Evolutionary conservation across 2,888 invertebrate genomes (phyloP), one percentile per base, ranked within the genome.

Genomic region (Osmoderma eremita): DNA sequence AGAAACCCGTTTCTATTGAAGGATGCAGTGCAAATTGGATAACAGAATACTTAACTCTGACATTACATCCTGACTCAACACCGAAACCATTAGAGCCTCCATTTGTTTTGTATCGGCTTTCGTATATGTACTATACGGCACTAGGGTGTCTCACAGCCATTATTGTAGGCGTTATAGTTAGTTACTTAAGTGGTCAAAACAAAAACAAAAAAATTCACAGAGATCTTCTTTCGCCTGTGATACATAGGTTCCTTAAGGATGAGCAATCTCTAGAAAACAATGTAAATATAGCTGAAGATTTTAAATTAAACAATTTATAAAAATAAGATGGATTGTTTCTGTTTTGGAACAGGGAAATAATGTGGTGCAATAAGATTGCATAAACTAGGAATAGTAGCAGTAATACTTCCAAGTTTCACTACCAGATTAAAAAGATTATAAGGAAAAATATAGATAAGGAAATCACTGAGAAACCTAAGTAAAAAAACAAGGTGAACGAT

Each of bases 71-170:
- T 8, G 68, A 71, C 56, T 72, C 73, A 41, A 61, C 67, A 5
- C 67, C 65, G 3, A 70, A 73, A 56, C 62, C 70, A 61, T 67
- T 71, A 38, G 85, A 87, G 42, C 83, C 85, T 30, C 87, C 88
- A n/a, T 89, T 90, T 78, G 83, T 87, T 74, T 78, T 91, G 67
- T 92, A 90, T 78, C 83, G 88, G 73, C 79, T 93, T 76, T 92
- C 92, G 12, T 93, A 93, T 80, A 85, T 92, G 79, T 92, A 91
- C 84, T 93, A 92, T 81, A 90, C 91, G 0, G 83, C 89, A 69
- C 84, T 91, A n/a, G 92, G 92, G 4, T 87, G 89, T 76, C 72
- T 87, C 0, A 88, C 88, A 0, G 88, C 89, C 10, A 84, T 91
- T 50, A 66, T 86, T 2, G 84, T 91, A 4, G 93, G 92, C 0